Evolutionary conservation across 2,797 vertebrate species (phyloP).

Genomic region (Eulemur albifrons): DNA sequence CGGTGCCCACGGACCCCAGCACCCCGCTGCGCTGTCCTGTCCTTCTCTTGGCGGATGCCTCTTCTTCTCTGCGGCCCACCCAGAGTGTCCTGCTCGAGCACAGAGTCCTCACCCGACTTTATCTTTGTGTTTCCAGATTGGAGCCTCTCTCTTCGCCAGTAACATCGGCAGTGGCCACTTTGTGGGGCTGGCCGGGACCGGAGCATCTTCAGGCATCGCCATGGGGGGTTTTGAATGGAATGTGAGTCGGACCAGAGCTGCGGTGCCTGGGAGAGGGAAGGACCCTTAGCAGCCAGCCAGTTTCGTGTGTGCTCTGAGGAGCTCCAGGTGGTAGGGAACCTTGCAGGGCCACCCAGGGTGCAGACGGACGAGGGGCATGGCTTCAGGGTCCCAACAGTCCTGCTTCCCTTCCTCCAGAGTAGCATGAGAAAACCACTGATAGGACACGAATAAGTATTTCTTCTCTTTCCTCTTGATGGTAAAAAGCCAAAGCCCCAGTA

Average conservation of each 20-base stretch:
- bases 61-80: not conserved
- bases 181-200: constrained; percentile 95
- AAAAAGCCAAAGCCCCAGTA: not conserved
- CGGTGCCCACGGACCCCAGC: not conserved
- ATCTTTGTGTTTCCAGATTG: constrained; percentile 87
- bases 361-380: not conserved
- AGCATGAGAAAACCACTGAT: not conserved
- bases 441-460: not conserved
- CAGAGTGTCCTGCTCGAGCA: not conserved
- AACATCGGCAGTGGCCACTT: constrained; percentile 98
- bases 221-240: constrained; percentile 96
- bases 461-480: not conserved
- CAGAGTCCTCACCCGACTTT: not conserved
- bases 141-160: constrained; percentile 96
- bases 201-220: constrained; percentile 91
- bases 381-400: not conserved
- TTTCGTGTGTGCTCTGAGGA: not conserved
- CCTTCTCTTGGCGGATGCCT: not conserved
- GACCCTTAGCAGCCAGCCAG: not conserved
- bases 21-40: not conserved
- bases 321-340: too few species aligned
- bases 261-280: not conserved
- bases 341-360: not conserved
- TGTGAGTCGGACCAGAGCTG: constrained; percentile 84
- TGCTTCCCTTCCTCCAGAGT: not conserved